These are phyloP conservation scores for Tychaedon coryphoeus DNA, from an alignment of 2,113 vertebrate species.

Conservation along the genomic window DNA sequence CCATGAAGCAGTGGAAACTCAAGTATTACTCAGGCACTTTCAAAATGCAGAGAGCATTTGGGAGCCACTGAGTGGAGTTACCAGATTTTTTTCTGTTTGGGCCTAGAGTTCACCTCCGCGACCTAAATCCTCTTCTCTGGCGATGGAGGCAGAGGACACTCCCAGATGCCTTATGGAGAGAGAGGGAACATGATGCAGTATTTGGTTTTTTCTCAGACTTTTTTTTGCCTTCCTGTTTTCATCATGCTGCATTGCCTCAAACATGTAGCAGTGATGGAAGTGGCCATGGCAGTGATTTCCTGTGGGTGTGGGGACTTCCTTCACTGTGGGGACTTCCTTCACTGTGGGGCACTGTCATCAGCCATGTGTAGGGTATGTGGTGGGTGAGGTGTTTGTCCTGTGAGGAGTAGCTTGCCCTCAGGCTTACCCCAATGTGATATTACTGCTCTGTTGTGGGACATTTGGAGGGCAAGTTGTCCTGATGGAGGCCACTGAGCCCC, in stretches of 20 bases:
- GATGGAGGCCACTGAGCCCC: not conserved
- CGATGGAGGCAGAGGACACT: not conserved
- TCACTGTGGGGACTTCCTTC: not conserved
- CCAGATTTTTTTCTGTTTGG: not conserved
- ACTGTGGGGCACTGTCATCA: not conserved
- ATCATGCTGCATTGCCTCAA: not conserved
- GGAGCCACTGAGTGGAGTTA: not conserved
- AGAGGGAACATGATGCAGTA: not conserved
- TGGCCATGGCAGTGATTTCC: not conserved
- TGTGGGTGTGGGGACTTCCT: not conserved
- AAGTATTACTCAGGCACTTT: not conserved
- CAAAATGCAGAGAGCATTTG: not conserved
- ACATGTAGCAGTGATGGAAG: not conserved
- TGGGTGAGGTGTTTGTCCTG: not conserved
- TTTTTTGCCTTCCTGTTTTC: slow-evolving; percentile 10
- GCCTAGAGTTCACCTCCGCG: not conserved
- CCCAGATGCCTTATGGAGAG: not conserved
- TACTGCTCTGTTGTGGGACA: not conserved
- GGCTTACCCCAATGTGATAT: not conserved
- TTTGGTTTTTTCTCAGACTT: not conserved
- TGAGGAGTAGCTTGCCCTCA: not conserved
- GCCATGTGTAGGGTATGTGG: not conserved
- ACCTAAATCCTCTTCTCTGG: not conserved
- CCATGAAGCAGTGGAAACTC: not conserved
- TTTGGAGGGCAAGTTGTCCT: not conserved